These are phyloP conservation scores for Umimayanthus kanabou DNA, from an alignment of 92 coral and sea anemone genomes.

Conservation along the genomic window DNA sequence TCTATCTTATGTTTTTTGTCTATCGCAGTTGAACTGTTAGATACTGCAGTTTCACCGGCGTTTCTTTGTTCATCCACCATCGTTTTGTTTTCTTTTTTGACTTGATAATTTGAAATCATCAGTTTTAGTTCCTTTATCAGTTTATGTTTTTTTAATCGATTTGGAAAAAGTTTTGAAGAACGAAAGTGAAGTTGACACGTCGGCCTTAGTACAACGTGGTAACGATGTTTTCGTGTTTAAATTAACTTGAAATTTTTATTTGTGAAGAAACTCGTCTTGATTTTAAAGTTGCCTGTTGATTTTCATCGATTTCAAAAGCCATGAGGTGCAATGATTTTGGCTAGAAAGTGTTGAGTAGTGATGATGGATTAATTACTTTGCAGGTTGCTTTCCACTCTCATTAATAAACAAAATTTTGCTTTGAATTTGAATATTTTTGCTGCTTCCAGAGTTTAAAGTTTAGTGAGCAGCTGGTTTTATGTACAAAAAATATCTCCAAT, in stretches of 20 bases:
- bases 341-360: neutral
- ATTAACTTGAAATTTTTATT: neutral
- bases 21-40: no score
- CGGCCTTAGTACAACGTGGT: neutral
- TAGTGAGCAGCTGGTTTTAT: neutral
- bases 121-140: neutral
- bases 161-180: neutral
- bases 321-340: neutral
- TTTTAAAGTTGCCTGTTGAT: neutral
- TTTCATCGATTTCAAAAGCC: neutral
- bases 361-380: neutral
- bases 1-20: neutral
- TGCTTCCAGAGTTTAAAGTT: neutral
- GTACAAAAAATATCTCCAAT: no score
- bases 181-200: constrained; percentile 1
- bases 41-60: neutral
- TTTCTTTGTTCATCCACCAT: neutral
- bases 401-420: constrained; percentile 7
- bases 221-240: neutral
- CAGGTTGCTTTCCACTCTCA: constrained; percentile 16
- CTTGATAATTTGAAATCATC: neutral
- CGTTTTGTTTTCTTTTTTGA: neutral
- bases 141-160: constrained; percentile 2
- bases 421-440: neutral
- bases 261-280: neutral